Base-by-base conservation (phyloP, 1,140 invertebrate species). In the Caerostris darwini region DNA sequence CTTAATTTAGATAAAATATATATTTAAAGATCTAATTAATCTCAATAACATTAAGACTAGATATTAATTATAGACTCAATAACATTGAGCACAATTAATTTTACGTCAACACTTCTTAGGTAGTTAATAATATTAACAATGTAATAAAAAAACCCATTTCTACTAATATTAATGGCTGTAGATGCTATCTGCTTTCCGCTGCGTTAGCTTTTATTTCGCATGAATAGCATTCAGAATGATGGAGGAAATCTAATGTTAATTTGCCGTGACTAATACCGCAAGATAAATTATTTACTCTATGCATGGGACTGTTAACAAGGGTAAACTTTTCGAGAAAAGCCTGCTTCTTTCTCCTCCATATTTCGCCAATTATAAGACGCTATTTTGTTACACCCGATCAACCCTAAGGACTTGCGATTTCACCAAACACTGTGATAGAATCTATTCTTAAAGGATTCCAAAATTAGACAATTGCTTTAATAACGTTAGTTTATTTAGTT, bases 241-340 rank as follows among this genome's bases (percentile, higher is more conserved):
- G 71, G 71, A 0, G 14, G 12, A 12, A 50, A 50, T 77, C 71
- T 53, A 53, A 77, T 77, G 71, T 50, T 77, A 50, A 77, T 50
- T 77, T 50, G 19, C 50, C 34, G 71, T 50, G 34, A 77, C 71
- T 50, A 53, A 34, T 8, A 34, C 12, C 12, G 19, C 19, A 77
- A 53, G 71, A 77, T 77, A 77, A 77, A 53, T 77, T 53, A 50
- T 77, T 64, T 77, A 77, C 71, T 77, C 53, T 12, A 67, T 34
- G 50, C 71, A 77, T 50, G 71, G 53, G 34, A 50, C 10, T 53
- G 61, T 77, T 53, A 53, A 50, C 71, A 12, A 53, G 71, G 12
- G 8, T 77, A 53, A 77, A 77, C 71, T 53, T 77, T 53, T 34
- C 8, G 0, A n/a, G n/a, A 69, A 69, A 19, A 6, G n/a, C 19